Evolutionary conservation across 2,797 vertebrate genomes (phyloP).

Genomic region (Chiropotes sagulatus): DNA sequence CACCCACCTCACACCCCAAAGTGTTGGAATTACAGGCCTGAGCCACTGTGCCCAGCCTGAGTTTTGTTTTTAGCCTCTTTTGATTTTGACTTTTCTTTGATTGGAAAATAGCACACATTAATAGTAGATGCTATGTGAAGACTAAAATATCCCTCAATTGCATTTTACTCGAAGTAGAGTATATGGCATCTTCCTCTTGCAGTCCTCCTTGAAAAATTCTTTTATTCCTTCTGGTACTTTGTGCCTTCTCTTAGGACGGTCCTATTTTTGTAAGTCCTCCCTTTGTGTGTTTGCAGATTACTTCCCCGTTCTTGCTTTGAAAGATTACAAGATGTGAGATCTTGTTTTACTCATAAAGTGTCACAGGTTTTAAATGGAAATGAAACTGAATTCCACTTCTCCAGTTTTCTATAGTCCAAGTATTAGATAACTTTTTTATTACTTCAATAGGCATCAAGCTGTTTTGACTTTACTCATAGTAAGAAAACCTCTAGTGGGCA

Average conservation of each 20-base stretch:
- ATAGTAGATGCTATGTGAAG: neutral
- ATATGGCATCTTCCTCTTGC: neutral
- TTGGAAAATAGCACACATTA: slow-evolving; percentile 13
- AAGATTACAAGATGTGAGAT: slow-evolving; percentile 19
- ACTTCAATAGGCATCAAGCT: neutral
- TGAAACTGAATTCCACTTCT: slow-evolving; percentile 38
- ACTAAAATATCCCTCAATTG: neutral
- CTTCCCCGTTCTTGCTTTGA: neutral
- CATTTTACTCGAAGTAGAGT: neutral
- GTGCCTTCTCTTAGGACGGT: neutral
- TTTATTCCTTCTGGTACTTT: slow-evolving; percentile 28
- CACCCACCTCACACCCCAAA: neutral
- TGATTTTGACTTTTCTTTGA: slow-evolving; percentile 23
- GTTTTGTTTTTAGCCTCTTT: slow-evolving; percentile 37
- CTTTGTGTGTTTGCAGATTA: slow-evolving; percentile 15
- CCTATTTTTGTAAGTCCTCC: neutral
- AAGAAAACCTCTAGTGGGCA: neutral
- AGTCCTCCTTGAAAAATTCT: neutral
- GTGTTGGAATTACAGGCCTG: neutral
- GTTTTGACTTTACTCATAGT: slow-evolving; percentile 29
- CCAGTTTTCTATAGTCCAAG: neutral
- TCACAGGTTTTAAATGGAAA: slow-evolving; percentile 48
- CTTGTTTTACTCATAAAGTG: neutral
- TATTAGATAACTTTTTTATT: neutral
- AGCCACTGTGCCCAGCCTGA: neutral